Percentiles rank a stretch among this genome's conserved stretches.
Evolutionary conservation across 1,140 invertebrate species (phyloP).

Genomic region (Drosophila santomea): DNA sequence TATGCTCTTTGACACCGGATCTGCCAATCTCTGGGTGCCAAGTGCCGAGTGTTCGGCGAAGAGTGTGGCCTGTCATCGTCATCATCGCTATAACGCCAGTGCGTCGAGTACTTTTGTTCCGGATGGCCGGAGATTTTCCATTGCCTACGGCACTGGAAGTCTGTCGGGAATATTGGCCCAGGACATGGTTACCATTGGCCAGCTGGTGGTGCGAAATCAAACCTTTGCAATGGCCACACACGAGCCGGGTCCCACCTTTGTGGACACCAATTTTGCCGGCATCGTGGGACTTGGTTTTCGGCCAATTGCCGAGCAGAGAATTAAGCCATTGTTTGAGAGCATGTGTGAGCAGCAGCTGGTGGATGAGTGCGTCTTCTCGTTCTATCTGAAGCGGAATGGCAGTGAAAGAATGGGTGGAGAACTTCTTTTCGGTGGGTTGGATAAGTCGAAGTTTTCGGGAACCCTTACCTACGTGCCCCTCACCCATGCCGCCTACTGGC

Average conservation of each 20-base stretch:
- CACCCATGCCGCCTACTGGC: conserved; percentile 58
- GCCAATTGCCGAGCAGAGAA: conserved; percentile 94
- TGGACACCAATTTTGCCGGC: conserved; percentile 98
- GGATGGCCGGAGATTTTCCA: conserved; percentile 41
- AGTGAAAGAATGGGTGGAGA: conserved; percentile 41
- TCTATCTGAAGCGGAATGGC: conserved; percentile 91
- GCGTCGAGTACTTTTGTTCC: conserved; percentile 36
- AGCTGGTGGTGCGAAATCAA: conserved; percentile 89
- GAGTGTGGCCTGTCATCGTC: conserved; percentile 50
- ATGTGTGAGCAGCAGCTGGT: conserved; percentile 95
- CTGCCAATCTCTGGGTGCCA: conserved; percentile 58
- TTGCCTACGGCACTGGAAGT: conserved; percentile 46
- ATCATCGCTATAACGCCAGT: conserved; percentile 47
- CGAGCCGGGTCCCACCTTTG: conserved; percentile 94
- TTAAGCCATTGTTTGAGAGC: conserved; percentile 95
- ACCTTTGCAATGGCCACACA: conserved; percentile 97
- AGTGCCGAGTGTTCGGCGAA: conserved; percentile 34
- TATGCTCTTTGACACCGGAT: conserved; percentile 59
- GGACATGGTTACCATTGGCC: conserved; percentile 85
- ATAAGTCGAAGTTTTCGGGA: conserved; percentile 31
- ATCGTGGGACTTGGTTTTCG: conserved; percentile 96
- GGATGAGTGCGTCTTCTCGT: conserved; percentile 93
- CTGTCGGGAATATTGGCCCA: conserved; percentile 41
- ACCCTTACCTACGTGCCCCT: conserved; percentile 56
- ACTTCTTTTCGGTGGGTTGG: conserved; percentile 51